Evolutionary conservation across 2,113 vertebrate species (phyloP).

Genomic region (Spermophilus dauricus): DNA sequence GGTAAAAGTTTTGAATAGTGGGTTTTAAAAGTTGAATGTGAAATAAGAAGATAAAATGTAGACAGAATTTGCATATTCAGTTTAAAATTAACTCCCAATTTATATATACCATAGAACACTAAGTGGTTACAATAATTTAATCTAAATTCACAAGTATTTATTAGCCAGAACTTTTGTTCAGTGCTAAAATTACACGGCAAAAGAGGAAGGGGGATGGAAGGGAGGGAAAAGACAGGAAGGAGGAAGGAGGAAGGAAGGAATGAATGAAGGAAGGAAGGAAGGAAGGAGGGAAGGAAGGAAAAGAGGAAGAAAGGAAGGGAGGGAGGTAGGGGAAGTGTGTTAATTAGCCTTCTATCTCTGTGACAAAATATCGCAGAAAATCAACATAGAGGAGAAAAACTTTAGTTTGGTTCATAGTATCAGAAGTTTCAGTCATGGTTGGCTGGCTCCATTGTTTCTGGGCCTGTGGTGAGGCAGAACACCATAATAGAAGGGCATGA

Average conservation of each 20-base stretch:
- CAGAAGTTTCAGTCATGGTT: not conserved
- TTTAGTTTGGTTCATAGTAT: not conserved
- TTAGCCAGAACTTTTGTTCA: not conserved
- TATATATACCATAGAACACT: not conserved
- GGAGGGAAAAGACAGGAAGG: not conserved
- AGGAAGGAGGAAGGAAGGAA: accelerated
- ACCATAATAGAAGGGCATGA: not conserved
- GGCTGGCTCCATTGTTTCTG: not conserved
- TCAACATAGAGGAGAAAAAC: not conserved
- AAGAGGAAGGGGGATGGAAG: accelerated
- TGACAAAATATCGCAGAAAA: not conserved
- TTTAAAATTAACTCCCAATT: not conserved
- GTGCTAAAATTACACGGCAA: not conserved
- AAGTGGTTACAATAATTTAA: not conserved
- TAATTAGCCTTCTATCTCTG: not conserved
- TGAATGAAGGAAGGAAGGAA: accelerated
- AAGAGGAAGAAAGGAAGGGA: accelerated
- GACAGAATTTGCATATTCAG: not conserved
- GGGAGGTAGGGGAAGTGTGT: not conserved
- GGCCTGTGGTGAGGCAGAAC: not conserved
- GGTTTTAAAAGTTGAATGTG: constrained; percentile 17
- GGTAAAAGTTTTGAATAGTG: constrained; percentile 1
- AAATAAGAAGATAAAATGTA: not conserved
- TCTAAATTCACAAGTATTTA: not conserved
- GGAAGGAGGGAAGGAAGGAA: no score